Percentiles rank a stretch among this genome's conserved stretches.
phyloP scores from a whole-genome alignment of 1,140 invertebrate species.

The Telenomus remus region DNA sequence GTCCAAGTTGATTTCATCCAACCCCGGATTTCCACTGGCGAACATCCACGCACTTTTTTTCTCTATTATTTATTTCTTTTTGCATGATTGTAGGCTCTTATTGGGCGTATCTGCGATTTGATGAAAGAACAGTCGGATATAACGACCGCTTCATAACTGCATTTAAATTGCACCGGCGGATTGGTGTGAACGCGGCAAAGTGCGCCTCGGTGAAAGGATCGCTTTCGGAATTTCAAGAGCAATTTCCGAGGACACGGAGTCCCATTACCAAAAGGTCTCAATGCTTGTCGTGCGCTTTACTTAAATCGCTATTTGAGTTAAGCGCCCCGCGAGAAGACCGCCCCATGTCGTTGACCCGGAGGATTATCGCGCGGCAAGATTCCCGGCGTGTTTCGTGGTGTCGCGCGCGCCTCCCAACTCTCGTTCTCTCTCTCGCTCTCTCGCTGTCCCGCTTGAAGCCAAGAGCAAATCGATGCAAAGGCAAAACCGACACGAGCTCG shows the following conservation, averaged over 20 bases:
- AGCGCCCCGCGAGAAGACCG: constrained; percentile 35
- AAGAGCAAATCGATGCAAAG: constrained; percentile 61
- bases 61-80: too few relatives aligned
- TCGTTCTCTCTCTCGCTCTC: constrained; percentile 2
- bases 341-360: constrained; percentile 46
- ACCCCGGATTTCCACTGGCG: too few relatives aligned
- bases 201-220: constrained; percentile 56
- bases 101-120: constrained; percentile 8
- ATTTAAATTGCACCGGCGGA: constrained; percentile 54
- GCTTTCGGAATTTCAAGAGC: constrained; percentile 58
- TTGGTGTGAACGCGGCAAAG: constrained; percentile 52
- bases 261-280: constrained; percentile 54
- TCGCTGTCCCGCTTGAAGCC: constrained; percentile 2
- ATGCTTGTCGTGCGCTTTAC: constrained; percentile 46
- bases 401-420: constrained; percentile 27
- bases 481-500: constrained; percentile 27
- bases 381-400: constrained; percentile 46
- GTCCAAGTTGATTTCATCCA: too few relatives aligned
- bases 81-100: too few relatives aligned
- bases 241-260: constrained; percentile 59
- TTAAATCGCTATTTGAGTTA: constrained; percentile 51
- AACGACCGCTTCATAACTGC: constrained; percentile 57
- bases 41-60: too few relatives aligned
- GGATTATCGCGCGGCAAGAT: constrained; percentile 49
- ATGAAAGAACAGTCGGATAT: constrained; percentile 38